Evolutionary conservation across 2,888 invertebrate species (phyloP).

Genomic region (Orchesella flavescens): DNA sequence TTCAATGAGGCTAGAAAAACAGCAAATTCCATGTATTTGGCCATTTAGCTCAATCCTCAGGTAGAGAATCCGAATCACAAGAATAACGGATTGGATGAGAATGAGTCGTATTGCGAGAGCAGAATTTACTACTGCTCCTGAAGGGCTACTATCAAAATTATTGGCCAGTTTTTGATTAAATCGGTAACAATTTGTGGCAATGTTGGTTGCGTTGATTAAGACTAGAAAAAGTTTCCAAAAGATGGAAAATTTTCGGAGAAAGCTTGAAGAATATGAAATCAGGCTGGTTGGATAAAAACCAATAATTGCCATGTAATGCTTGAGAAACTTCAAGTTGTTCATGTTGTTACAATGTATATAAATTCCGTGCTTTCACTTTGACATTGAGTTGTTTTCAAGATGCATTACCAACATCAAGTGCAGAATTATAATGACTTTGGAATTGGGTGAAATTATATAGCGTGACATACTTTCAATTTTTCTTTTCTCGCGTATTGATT

Average conservation of each 20-base stretch:
- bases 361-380: no score
- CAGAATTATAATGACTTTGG: no score
- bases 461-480: no score
- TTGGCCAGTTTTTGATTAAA: neutral
- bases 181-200: neutral
- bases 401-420: no score
- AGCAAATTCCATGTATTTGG: neutral
- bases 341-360: no score
- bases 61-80: neutral
- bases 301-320: neutral
- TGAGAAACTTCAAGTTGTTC: neutral
- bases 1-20: neutral
- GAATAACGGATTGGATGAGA: neutral
- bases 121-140: neutral
- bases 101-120: neutral
- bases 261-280: neutral
- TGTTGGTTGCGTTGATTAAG: neutral
- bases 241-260: neutral
- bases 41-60: neutral
- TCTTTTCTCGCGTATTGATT: no score
- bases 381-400: no score
- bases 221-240: neutral
- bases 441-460: no score
- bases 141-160: neutral
- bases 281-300: neutral